Percentiles rank a stretch among this genome's conserved stretches.
These are phyloP conservation scores for Drosophila affinis DNA, from an alignment of 2,888 invertebrate genomes.

Conservation along the genomic window DNA sequence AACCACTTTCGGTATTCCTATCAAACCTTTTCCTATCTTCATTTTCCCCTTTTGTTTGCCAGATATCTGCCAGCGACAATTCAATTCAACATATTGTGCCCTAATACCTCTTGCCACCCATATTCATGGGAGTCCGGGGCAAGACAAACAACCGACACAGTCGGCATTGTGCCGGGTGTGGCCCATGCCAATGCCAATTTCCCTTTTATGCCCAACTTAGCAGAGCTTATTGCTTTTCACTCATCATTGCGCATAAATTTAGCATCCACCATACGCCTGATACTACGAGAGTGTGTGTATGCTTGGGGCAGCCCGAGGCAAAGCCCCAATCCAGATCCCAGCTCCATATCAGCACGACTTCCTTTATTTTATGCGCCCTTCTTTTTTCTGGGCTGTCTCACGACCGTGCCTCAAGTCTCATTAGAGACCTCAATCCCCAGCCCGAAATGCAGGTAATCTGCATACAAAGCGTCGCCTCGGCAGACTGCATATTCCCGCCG, in stretches of 20 bases:
- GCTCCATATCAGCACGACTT: neutral
- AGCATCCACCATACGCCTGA: conserved; percentile 62
- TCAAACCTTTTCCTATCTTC: neutral
- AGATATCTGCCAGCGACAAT: conserved; percentile 28
- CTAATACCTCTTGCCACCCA: conserved; percentile 20
- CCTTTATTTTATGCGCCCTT: conserved; percentile 23
- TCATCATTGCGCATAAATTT: conserved; percentile 77
- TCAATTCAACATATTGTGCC: conserved; percentile 55
- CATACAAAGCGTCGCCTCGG: conserved; percentile 56
- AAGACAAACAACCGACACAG: neutral
- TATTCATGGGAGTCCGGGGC: neutral
- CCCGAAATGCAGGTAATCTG: conserved; percentile 60
- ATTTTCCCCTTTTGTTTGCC: conserved; percentile 8
- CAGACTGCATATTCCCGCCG: conserved; percentile 31
- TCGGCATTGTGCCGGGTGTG: conserved; percentile 12
- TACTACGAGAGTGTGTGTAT: conserved; percentile 11
- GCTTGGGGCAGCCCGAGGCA: conserved; percentile 1
- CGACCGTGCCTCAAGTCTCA: conserved; percentile 42
- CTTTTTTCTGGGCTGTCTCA: conserved; percentile 12
- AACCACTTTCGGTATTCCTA: neutral
- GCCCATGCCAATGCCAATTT: conserved; percentile 70
- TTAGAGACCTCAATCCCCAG: conserved; percentile 51
- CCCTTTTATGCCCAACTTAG: conserved; percentile 76
- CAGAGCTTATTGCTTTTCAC: conserved; percentile 77
- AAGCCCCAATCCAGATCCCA: neutral